phyloP scores from a whole-genome alignment of 2,797 vertebrate genomes.

The Poeciliopsis infans region DNA sequence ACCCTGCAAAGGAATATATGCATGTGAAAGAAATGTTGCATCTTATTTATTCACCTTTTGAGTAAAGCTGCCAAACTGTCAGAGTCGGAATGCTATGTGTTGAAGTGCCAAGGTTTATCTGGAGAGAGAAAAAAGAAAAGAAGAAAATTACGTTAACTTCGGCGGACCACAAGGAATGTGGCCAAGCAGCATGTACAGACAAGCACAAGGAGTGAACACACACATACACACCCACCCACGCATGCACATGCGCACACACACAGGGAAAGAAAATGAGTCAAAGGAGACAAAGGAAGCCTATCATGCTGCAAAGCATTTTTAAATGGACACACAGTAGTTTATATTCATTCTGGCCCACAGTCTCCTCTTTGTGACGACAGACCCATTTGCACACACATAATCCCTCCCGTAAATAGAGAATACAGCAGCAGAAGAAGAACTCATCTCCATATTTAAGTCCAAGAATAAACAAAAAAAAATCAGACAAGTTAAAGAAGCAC shows the following conservation, averaged over 20 bases:
- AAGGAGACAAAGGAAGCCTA: constrained; percentile 54
- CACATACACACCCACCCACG: constrained; percentile 16
- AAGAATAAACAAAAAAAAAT: neutral
- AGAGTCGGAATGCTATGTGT: constrained; percentile 29
- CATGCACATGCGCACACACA: constrained; percentile 30
- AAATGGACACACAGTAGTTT: constrained; percentile 32
- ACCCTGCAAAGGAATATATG: constrained; percentile 9
- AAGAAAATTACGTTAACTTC: constrained; percentile 66
- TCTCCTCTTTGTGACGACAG: constrained; percentile 5
- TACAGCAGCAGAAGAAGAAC: too few species aligned
- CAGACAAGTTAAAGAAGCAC: neutral
- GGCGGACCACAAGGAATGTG: constrained; percentile 76
- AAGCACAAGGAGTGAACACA: constrained; percentile 61
- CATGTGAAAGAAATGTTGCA: neutral
- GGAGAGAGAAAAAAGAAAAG: constrained; percentile 39
- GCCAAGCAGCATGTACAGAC: constrained; percentile 67
- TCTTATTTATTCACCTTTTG: neutral
- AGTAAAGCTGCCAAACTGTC: constrained; percentile 8
- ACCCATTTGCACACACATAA: neutral
- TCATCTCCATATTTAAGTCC: neutral
- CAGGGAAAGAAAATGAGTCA: constrained; percentile 25
- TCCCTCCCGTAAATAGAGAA: neutral
- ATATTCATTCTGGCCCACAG: constrained; percentile 20
- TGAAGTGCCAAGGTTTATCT: constrained; percentile 44
- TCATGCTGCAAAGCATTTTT: constrained; percentile 33